Evolutionary conservation across 2,113 vertebrate species (phyloP), one percentile per base, ranked within the genome.

Genomic region (Cavia aperea): DNA sequence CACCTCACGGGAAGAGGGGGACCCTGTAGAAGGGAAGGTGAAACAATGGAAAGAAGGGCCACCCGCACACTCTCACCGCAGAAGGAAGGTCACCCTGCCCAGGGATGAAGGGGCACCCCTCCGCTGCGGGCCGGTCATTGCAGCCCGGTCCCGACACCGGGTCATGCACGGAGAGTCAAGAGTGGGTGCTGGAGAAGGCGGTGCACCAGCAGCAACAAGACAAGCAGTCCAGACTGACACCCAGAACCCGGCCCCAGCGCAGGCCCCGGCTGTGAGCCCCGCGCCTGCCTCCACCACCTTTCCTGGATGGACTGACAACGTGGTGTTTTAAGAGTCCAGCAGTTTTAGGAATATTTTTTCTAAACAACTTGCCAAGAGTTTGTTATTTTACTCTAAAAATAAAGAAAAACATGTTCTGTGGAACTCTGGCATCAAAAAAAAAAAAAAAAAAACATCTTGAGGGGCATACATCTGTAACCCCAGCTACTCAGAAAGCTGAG

Each of bases 141-240:
- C 46, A 21, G 11, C 70, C 73, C 46, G 70, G 36, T 65, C 39
- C 36, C 26, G 33, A 13, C 84, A 0, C 82, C 99, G 99, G 97
- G 96, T 94, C 13, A 98, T 98, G 0, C 98, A 98, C 91, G 98
- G 97, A 10, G 49, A 98, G 98, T 91, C 98, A 98, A 49, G 98
- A 99, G 85, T 99, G 99, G 99, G 98, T 99, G 94, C 73, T 99
- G 23, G 99, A 99, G 97, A 99, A 99, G 97, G 99, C 99, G 94
- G 99, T 98, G 83, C 98, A 99, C 3, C 51, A 54, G 51, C 39
- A 39, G 39, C 39, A 39, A 39, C 39, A 39, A 39, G 39, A 39
- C 39, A 39, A 39, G 39, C 39, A 39, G 39, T 39, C 39, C 39
- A 39, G 39, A 39, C 39, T 39, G 39, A 39, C 39, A 39, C 39